Conservation (phyloP, 2,113 vertebrate genomes). For the Puma concolor region DNA sequence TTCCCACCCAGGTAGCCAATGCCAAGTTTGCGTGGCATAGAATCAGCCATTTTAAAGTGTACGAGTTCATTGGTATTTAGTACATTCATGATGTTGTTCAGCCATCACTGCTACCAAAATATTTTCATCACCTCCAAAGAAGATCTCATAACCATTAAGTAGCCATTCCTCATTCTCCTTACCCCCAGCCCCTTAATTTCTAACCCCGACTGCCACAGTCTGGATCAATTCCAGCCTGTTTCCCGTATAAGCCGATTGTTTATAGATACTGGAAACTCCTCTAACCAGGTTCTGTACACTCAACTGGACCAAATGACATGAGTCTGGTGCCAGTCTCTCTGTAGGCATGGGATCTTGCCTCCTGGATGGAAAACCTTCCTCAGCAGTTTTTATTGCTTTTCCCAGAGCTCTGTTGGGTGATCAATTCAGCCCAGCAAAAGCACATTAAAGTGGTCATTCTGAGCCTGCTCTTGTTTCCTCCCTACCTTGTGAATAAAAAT, state of each 20-base stretch:
- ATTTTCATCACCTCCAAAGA: neutral
- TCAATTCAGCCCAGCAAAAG: neutral
- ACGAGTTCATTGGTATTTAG: neutral
- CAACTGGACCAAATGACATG: neutral
- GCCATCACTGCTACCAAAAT: neutral
- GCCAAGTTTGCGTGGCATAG: neutral
- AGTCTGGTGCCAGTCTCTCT: neutral
- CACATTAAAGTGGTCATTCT: neutral
- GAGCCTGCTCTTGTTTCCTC: neutral
- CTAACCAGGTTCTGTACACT: too few species aligned
- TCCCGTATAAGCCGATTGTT: neutral
- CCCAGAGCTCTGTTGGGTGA: neutral
- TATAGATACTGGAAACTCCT: neutral
- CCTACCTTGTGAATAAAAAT: neutral
- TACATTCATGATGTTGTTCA: neutral
- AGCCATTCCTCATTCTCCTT: neutral
- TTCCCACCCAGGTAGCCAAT: neutral
- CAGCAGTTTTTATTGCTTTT: neutral
- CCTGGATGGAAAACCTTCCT: neutral
- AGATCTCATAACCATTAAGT: neutral
- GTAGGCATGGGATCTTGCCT: accelerated
- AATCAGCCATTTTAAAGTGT: neutral
- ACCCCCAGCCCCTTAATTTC: neutral
- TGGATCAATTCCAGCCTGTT: neutral
- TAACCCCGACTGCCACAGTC: neutral